Evolutionary conservation across 1,140 invertebrate species (phyloP).

Genomic region (Drosophila pachea): DNA sequence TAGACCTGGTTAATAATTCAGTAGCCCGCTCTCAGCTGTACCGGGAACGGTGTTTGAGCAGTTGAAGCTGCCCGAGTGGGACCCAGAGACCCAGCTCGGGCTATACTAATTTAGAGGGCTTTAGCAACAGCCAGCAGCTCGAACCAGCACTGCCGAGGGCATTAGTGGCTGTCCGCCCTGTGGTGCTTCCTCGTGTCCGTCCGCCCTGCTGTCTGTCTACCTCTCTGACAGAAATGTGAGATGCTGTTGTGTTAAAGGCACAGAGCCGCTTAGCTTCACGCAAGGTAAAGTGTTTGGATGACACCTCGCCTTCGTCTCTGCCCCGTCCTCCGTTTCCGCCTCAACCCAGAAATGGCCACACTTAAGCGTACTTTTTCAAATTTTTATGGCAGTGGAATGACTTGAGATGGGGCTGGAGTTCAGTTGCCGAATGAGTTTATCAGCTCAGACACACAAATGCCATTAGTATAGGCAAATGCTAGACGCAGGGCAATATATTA

Average conservation of each 20-base stretch:
- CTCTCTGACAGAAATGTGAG: slow-evolving; percentile 44
- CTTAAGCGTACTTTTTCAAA: slow-evolving; percentile 15
- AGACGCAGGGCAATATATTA: slow-evolving; percentile 9
- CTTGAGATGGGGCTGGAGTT: slow-evolving; percentile 1
- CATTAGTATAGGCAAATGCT: slow-evolving; percentile 8
- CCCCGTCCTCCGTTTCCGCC: neutral
- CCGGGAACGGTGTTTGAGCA: slow-evolving; percentile 1
- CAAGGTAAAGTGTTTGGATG: slow-evolving; percentile 51
- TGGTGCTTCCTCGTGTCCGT: neutral
- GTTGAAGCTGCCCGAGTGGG: no score
- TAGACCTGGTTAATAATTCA: slow-evolving; percentile 67
- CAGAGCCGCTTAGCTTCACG: slow-evolving; percentile 48
- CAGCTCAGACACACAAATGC: slow-evolving; percentile 18
- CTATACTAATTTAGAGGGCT: slow-evolving; percentile 47
- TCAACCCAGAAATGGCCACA: neutral
- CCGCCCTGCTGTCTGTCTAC: slow-evolving; percentile 1
- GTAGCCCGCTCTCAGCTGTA: slow-evolving; percentile 35
- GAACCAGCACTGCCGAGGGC: slow-evolving; percentile 30
- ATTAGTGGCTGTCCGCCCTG: slow-evolving; percentile 15
- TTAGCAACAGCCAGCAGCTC: slow-evolving; percentile 18
- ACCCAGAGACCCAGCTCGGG: slow-evolving; percentile 21
- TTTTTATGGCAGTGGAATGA: slow-evolving; percentile 17
- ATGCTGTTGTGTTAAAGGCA: slow-evolving; percentile 29
- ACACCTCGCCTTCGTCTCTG: no score
- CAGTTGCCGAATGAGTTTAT: slow-evolving; percentile 8